Evolutionary conservation across 2,888 invertebrate species (phyloP), one percentile per base, ranked within the genome.

Genomic region (Reticulitermes lucifugus): DNA sequence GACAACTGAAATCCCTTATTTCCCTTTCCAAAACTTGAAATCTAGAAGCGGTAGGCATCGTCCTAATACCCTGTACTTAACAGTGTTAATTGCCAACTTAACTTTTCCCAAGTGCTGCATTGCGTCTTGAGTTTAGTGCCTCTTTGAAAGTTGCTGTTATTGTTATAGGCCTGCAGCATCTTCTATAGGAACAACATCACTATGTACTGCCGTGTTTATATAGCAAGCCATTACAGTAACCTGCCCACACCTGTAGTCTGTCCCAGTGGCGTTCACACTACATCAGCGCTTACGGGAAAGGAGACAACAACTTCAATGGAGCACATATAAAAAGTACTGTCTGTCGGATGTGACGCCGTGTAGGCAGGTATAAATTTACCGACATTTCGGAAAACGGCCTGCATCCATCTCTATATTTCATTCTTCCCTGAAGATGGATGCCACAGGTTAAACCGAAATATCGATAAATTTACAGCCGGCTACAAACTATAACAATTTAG

Each of bases 11-110:
- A 86, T 86, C 87, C 87, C 84, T 84, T 84, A 81, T 84, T 84
- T 80, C 86, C 81, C 84, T 82, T 79, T 65, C 70, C 71, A 85
- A 79, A 85, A 85, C 79, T 85, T 85, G 85, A 85, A 85, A 81
- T 81, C 81, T 81, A 81, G 81, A 25, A 43, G 70, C 70, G 84
- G 77, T 79, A 79, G 60, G 80, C 80, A 65, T 84, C 84, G 77
- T 60, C 65, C 79, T 87, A 87, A 87, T 87, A 87, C 87, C 85
- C 85, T 85, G 82, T 85, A 86, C 87, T 87, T 87, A 87, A 83
- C 86, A 85, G 86, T 86, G 87, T 87, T 87, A 87, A 87, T 87
- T 87, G 87, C 87, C 79, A 86, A 85, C 86, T 86, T 87, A 87
- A 87, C 86, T 87, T 87, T 87, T 81, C 85, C 87, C 87, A 84